Evolutionary conservation across 2,113 vertebrate genomes (phyloP), one percentile per base, ranked within the genome.

Genomic region (Rhinolophus sinicus): DNA sequence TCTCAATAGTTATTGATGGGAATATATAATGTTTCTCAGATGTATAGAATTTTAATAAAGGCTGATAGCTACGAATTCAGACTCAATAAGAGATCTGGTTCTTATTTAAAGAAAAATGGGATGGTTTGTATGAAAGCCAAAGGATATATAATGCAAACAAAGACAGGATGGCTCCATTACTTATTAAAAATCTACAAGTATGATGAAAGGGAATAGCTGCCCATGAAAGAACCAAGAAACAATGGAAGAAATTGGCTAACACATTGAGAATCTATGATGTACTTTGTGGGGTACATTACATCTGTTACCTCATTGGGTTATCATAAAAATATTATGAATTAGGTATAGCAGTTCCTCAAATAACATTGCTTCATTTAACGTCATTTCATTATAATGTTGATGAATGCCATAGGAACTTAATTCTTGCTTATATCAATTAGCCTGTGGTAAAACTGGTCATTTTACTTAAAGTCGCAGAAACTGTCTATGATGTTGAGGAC

Each of bases 91-190:
- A 80, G 30, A 93, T 1, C 5, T 81, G 28, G 33, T 67, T 82
- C 6, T 92, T 87, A 83, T 75, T 78, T 81, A 92, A 86, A 70
- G 28, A 86, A 83, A 96, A 86, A 78, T 50, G 15, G 24, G 84
- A 9, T 16, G 47, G 60, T 93, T 94, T 81, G 47, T 52, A 70
- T 93, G 19, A 75, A 93, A 73, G 64, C n/a, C 47, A 90, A 96
- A 35, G 10, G 11, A 44, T 60, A 60, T 52, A 35, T 62, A 82
- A 97, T 88, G 9, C 18, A 82, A 94, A 69, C 58, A 38, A 84
- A 76, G 44, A 84, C 35, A 84, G 1, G 3, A 44, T 33, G 30
- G 15, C 24, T 88, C 44, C 21, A 50, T 92, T 95, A 47, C 8
- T 70, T 96, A 18, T 3, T 9, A 40, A 90, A 94, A 44, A 50